These are phyloP conservation scores for Brachymystax lenok DNA, from an alignment of 2,797 vertebrate species.

Conservation along the genomic window DNA sequence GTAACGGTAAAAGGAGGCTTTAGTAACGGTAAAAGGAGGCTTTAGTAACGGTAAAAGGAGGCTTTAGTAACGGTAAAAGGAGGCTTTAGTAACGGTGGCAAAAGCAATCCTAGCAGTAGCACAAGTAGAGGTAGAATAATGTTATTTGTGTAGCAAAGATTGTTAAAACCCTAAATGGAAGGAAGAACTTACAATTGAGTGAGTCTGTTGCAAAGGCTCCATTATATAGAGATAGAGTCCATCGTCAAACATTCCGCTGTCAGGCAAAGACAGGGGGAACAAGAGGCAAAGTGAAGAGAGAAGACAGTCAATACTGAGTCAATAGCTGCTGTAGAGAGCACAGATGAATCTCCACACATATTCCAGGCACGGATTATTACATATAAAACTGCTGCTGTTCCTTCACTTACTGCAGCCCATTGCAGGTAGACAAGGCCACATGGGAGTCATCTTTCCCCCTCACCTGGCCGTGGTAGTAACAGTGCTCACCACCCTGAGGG, in stretches of 20 bases:
- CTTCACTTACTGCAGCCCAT: constrained; percentile 94
- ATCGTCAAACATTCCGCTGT: constrained; percentile 96
- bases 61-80: neutral
- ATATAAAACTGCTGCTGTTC: constrained; percentile 28
- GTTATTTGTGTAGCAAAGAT: no score
- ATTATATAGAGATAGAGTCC: constrained; percentile 86
- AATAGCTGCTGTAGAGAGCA: constrained; percentile 37
- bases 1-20: no score
- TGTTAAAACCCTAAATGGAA: neutral
- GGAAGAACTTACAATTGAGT: constrained; percentile 83
- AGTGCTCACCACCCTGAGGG: constrained; percentile 94
- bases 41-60: no score
- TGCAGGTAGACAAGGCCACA: constrained; percentile 93
- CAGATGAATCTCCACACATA: constrained; percentile 43
- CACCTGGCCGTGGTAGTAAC: constrained; percentile 95
- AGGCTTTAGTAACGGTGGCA: neutral
- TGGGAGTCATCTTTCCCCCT: constrained; percentile 85
- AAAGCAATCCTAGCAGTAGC: neutral
- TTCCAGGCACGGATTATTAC: constrained; percentile 31
- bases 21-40: no score
- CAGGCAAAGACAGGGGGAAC: constrained; percentile 15
- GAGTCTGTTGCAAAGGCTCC: constrained; percentile 85
- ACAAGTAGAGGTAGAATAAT: neutral
- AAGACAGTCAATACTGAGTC: constrained; percentile 54
- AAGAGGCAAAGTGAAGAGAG: constrained; percentile 7